Percentiles rank a stretch among this genome's conserved stretches.
These are phyloP conservation scores for Chloroclysta siterata DNA, from an alignment of 2,888 invertebrate species.

Conservation along the genomic window DNA sequence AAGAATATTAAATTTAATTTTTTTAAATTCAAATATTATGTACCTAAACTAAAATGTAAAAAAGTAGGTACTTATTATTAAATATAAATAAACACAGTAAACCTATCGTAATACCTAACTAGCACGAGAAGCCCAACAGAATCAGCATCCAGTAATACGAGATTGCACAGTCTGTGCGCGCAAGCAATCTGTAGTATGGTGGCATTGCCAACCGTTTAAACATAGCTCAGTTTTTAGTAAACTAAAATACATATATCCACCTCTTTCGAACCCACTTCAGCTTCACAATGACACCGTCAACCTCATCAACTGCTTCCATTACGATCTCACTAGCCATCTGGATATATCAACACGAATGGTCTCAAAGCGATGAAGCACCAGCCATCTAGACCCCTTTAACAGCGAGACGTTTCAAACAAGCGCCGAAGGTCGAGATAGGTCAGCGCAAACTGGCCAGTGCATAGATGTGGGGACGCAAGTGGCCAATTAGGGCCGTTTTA, in stretches of 20 bases:
- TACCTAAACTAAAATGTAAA: too few relatives aligned
- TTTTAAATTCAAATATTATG: too few relatives aligned
- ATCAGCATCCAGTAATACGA: too few relatives aligned
- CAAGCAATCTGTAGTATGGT: too few relatives aligned
- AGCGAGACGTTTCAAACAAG: constrained; percentile 13
- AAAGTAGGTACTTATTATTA: too few relatives aligned
- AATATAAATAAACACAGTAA: too few relatives aligned
- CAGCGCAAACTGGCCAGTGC: constrained; percentile 28
- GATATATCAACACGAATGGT: constrained; percentile 42
- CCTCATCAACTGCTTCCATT: constrained; percentile 39
- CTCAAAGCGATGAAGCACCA: constrained; percentile 41
- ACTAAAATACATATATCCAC: neutral
- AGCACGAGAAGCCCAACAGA: too few relatives aligned
- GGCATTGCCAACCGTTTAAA: too few relatives aligned
- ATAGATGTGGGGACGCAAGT: constrained; percentile 38
- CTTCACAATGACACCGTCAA: constrained; percentile 31
- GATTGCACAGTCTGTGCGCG: too few relatives aligned
- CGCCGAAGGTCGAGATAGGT: constrained; percentile 33
- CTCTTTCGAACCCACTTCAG: constrained; percentile 33
- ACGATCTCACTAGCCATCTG: constrained; percentile 36
- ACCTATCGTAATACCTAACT: too few relatives aligned
- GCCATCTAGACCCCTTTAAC: constrained; percentile 27
- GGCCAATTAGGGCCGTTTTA: constrained; percentile 45
- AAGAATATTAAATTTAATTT: too few relatives aligned
- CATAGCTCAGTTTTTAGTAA: too few relatives aligned